Conservation (phyloP, 2,888 invertebrate species). For the Bimastos eiseni region DNA sequence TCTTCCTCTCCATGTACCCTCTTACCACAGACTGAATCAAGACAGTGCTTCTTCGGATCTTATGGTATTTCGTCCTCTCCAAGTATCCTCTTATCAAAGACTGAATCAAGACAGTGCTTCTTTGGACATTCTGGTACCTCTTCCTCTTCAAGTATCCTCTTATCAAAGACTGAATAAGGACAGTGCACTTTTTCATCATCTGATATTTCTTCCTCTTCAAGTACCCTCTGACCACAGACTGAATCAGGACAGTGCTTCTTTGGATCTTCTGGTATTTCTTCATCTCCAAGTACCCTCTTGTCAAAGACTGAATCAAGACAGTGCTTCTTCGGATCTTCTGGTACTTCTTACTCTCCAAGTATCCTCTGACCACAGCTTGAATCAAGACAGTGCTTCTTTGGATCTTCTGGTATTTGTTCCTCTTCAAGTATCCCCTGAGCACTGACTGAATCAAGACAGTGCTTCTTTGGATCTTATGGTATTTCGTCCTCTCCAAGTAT, state of each 20-base stretch:
- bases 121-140: not conserved
- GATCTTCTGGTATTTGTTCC: not conserved
- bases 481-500: not conserved
- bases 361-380: constrained; percentile 17
- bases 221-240: not conserved
- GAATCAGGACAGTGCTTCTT: constrained; percentile 7
- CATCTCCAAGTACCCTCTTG: constrained; percentile 14
- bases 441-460: not conserved
- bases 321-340: not conserved
- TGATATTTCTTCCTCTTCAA: constrained; percentile 30
- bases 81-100: not conserved
- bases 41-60: not conserved
- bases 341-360: not conserved
- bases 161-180: constrained; percentile 35
- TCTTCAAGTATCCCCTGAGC: not conserved
- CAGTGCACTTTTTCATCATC: constrained; percentile 28
- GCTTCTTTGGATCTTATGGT: not conserved
- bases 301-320: not conserved
- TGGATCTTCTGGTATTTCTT: not conserved
- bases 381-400: constrained; percentile 20
- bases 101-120: not conserved
- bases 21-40: not conserved
- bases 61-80: not conserved
- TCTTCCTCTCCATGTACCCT: not conserved
- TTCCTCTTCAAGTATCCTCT: constrained; percentile 25